A percentile compares a stretch with the other conserved stretches of the same genome.
phyloP scores from a whole-genome alignment of 2,888 invertebrate species.

The Iphiclides podalirius region DNA sequence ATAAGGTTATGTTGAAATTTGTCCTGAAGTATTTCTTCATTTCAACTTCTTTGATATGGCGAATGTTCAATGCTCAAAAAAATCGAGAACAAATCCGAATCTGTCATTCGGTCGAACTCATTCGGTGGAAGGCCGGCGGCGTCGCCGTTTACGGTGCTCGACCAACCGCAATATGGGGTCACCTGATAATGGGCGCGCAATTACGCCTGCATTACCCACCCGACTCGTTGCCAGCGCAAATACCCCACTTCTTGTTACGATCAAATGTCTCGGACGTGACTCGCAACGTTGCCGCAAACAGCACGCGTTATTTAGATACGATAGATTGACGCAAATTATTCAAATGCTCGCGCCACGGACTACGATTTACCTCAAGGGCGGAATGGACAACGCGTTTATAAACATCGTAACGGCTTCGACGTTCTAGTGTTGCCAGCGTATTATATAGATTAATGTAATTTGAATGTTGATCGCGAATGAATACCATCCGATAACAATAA shows the following conservation, averaged over 20 bases:
- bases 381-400: constrained; percentile 12
- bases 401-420: constrained; percentile 15
- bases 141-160: constrained; percentile 38
- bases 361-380: constrained; percentile 31
- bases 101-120: constrained; percentile 12
- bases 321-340: constrained; percentile 54
- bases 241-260: constrained; percentile 64
- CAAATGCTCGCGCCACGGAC: constrained; percentile 53
- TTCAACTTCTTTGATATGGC: no score
- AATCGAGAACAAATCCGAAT: constrained; percentile 3
- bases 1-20: no score
- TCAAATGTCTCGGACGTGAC: constrained; percentile 76
- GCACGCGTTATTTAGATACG: constrained; percentile 66
- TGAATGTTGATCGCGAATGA: no score
- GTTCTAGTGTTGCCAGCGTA: constrained; percentile 2
- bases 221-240: constrained; percentile 51
- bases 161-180: constrained; percentile 73
- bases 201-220: constrained; percentile 64
- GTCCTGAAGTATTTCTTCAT: no score
- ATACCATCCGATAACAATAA: no score
- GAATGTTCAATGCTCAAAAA: no score
- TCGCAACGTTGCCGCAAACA: constrained; percentile 54
- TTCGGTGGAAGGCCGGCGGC: constrained; percentile 38
- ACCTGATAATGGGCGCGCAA: constrained; percentile 73
- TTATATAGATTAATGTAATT: constrained; percentile 7